These are phyloP conservation scores for Perca flavescens DNA, from an alignment of 2,113 vertebrate genomes.

Conservation along the genomic window DNA sequence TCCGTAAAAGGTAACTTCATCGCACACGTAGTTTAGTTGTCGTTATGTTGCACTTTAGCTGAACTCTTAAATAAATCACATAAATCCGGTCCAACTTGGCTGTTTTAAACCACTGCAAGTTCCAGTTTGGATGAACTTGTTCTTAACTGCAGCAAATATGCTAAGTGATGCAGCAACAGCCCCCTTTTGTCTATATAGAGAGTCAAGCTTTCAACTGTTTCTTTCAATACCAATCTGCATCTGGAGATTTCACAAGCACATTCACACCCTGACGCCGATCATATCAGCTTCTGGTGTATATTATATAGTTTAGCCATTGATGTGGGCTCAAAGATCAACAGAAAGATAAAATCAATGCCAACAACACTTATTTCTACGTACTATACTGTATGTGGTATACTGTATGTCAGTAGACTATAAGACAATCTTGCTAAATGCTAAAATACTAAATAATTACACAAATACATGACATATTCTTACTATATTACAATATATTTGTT, in stretches of 20 bases:
- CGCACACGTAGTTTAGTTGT: neutral
- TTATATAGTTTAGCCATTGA: neutral
- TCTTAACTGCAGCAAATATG: no score
- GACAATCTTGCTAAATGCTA: neutral
- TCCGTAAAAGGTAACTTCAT: neutral
- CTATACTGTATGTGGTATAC: neutral
- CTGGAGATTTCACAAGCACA: neutral
- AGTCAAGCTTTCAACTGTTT: neutral
- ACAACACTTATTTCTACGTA: neutral
- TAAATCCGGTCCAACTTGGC: neutral
- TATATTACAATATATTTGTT: accelerated
- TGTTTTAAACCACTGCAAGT: neutral
- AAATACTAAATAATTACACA: neutral
- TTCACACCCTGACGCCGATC: neutral
- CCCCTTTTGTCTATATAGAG: neutral
- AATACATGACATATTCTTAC: neutral
- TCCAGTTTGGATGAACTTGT: neutral
- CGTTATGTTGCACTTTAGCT: neutral
- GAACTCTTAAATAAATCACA: no score
- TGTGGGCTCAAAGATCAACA: neutral
- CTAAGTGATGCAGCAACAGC: neutral
- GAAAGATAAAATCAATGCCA: neutral
- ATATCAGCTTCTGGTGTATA: neutral
- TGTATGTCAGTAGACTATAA: neutral
- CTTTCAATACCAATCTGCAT: neutral